Evolutionary conservation across 35 echinoderm and acorn worm genomes (phyloP).

Genomic region (Ophiothrix spiculata): DNA sequence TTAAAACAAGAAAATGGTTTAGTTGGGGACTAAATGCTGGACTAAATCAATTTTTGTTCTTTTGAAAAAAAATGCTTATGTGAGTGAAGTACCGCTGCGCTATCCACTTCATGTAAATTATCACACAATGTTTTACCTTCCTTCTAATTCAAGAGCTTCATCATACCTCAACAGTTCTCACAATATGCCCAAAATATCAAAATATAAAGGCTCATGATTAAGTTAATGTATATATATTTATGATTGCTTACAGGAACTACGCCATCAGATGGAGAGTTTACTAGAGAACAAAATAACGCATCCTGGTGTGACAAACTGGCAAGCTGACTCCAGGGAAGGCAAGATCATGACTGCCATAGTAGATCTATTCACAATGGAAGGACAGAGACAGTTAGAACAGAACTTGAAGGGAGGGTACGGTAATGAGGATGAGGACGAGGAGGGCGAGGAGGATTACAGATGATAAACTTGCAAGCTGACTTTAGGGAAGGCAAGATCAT

Average conservation of each 20-base stretch:
- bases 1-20: too few species aligned
- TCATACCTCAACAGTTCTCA: neutral
- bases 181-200: neutral
- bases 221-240: neutral
- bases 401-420: neutral
- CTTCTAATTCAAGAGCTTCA: neutral
- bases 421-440: neutral
- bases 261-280: conserved; percentile 72
- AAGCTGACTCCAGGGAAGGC: conserved; percentile 54
- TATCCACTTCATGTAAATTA: neutral
- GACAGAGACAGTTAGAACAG: neutral
- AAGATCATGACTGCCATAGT: conserved; percentile 85
- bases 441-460: neutral
- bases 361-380: conserved; percentile 71
- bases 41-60: too few species aligned
- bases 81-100: neutral
- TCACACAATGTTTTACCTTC: neutral
- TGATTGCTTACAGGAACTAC: conserved; percentile 44
- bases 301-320: conserved; percentile 82
- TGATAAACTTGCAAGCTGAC: too few species aligned
- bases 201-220: neutral
- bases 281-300: conserved; percentile 76
- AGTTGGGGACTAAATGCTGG: neutral
- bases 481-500: conserved; percentile 77
- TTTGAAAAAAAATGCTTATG: too few species aligned